phyloP scores from a whole-genome alignment of 1,140 invertebrate species.

The Neodiprion virginianus region DNA sequence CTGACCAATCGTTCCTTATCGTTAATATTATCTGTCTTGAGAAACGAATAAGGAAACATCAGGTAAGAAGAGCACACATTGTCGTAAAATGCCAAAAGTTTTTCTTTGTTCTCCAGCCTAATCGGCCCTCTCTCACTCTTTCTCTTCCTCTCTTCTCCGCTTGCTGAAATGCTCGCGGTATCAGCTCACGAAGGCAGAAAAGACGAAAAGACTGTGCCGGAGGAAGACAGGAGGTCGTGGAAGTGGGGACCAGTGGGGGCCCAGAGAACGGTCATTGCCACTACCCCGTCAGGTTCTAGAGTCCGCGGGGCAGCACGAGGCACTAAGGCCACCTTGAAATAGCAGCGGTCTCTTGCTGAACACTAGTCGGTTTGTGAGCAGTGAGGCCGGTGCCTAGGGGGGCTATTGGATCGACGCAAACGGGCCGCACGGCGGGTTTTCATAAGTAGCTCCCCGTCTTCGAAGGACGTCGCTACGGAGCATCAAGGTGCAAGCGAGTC shows the following conservation, averaged over 20 bases:
- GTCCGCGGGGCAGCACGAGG: background rate
- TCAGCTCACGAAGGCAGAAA: conserved; percentile 3
- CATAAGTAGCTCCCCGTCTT: conserved; percentile 2
- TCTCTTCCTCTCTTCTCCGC: background rate
- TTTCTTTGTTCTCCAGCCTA: background rate
- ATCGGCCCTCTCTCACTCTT: background rate
- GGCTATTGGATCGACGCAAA: conserved; percentile 1
- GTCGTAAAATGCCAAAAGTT: background rate
- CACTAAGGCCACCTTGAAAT: background rate
- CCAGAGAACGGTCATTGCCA: conserved; percentile 62
- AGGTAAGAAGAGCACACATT: no score
- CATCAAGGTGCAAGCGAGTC: background rate
- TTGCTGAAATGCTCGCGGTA: background rate
- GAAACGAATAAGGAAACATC: no score
- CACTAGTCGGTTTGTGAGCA: conserved; percentile 5
- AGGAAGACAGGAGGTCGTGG: conserved; percentile 25
- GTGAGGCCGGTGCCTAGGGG: background rate
- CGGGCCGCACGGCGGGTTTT: background rate
- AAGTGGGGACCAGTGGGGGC: conserved; percentile 28
- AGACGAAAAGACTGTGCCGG: conserved; percentile 21
- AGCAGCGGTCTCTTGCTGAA: background rate
- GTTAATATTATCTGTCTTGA: no score
- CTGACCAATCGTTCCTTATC: no score
- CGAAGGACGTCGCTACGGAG: conserved; percentile 6
- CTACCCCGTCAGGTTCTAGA: conserved; percentile 49